Conservation (phyloP, 1,140 invertebrate species). For the Neodiprion fabricii region DNA sequence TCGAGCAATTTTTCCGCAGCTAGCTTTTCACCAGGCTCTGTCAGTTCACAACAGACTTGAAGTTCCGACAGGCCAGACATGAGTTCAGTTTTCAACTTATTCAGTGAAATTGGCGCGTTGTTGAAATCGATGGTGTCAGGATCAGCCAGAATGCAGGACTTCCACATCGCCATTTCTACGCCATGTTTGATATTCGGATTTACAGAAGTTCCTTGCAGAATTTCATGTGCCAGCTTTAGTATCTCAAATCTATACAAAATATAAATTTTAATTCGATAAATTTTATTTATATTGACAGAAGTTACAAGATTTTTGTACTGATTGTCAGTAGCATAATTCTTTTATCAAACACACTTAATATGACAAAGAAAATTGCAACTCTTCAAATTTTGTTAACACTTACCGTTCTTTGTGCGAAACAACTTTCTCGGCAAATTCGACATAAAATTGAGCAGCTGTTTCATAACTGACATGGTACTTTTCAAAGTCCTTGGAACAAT, state of each 20-base stretch:
- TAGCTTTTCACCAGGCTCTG: slow-evolving; percentile 35
- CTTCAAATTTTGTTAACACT: background rate
- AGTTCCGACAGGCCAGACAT: slow-evolving; percentile 42
- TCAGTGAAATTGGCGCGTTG: slow-evolving; percentile 33
- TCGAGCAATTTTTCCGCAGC: slow-evolving; percentile 47
- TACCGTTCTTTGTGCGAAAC: slow-evolving; percentile 47
- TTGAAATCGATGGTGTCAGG: slow-evolving; percentile 46
- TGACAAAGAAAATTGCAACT: background rate
- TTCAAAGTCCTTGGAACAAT: slow-evolving; percentile 66
- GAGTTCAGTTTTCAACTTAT: slow-evolving; percentile 52
- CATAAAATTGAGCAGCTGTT: slow-evolving; percentile 64
- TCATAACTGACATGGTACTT: slow-evolving; percentile 61
- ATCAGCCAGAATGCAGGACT: slow-evolving; percentile 51
- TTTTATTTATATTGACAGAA: too few species aligned
- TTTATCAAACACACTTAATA: background rate
- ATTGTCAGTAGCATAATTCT: slow-evolving; percentile 1
- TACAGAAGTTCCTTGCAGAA: slow-evolving; percentile 41
- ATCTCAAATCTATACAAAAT: slow-evolving; percentile 44
- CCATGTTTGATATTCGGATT: slow-evolving; percentile 45
- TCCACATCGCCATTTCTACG: slow-evolving; percentile 57
- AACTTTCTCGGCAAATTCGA: slow-evolving; percentile 60
- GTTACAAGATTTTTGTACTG: slow-evolving; percentile 16
- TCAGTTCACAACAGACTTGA: slow-evolving; percentile 40
- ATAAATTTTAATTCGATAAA: background rate
- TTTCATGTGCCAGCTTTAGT: slow-evolving; percentile 47